Evolutionary conservation across 2,797 vertebrate species (phyloP).

Genomic region (Cuniculus paca): DNA sequence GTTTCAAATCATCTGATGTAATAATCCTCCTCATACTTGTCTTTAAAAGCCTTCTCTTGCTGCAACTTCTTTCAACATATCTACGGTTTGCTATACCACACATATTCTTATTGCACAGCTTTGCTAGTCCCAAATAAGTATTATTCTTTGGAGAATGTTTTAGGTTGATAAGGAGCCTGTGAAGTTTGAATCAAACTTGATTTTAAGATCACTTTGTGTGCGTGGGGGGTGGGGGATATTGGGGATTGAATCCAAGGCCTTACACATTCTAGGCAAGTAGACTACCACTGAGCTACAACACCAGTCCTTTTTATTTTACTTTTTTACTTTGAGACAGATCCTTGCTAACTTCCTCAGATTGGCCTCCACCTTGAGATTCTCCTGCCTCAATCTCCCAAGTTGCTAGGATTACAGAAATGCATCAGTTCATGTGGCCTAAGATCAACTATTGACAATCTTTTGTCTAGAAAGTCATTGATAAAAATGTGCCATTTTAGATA

Average conservation of each 20-base stretch:
- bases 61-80: background rate
- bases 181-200: constrained; percentile 44
- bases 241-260: background rate
- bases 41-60: background rate
- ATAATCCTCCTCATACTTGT: background rate
- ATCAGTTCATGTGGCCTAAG: background rate
- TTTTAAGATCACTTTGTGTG: background rate
- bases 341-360: background rate
- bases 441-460: background rate
- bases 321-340: background rate
- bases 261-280: background rate
- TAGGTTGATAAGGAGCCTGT: background rate
- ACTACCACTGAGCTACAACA: background rate
- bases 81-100: background rate
- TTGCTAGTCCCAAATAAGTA: background rate
- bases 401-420: background rate
- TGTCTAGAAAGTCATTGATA: constrained; percentile 34
- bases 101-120: background rate
- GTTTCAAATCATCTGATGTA: background rate
- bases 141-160: background rate
- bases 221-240: no score
- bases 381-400: background rate
- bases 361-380: background rate
- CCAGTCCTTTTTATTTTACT: background rate
- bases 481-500: constrained; percentile 41